Base-by-base conservation (phyloP, 2,888 invertebrate genomes). In the Spilosoma lubricipeda region DNA sequence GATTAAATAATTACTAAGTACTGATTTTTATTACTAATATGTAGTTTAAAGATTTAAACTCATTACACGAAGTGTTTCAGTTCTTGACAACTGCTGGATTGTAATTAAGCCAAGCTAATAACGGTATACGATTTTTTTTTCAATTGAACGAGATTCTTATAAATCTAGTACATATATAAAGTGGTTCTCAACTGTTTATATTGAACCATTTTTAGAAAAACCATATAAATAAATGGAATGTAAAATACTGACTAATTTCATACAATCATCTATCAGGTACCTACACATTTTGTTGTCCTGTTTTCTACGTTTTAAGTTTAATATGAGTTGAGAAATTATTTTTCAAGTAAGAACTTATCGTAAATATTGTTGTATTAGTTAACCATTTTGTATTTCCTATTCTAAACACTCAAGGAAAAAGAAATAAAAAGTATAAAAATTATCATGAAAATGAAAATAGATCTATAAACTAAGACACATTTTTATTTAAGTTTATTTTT, bases 401-500 rank as follows among this genome's bases (percentile, higher is more conserved):
- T 27, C 13, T 27, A 30, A 59, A 59, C n/a, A 56, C 56, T n/a
- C 56, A 13, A 52, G 56, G 0, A 11, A 56, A 45, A n/a, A n/a
- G n/a, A 23, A n/a, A 15, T 59, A 27, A 27, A n/a, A 59, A 13
- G 15, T 27, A 59, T 59, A 13, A 59, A 27, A 59, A n/a, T 56
- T n/a, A 9, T 56, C 23, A 9, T 27, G 3, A 15, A 27, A 27
- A 27, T 59, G 4, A n/a, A 59, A 59, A 59, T 3, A 27, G 27
- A 27, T 27, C 59, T 59, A 27, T 59, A 59, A n/a, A 59, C 27
- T 52, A 33, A 63, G 67, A 42, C 42, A 13, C 30, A 39, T 56
- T 45, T 42, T 78, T 70, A 42, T 42, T 78, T 70, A 42, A 52
- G 23, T 74, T 77, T 76, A 68, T 73, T 82, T 82, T 74, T 80